Evolutionary conservation across 2,888 invertebrate species (phyloP).

Genomic region (Andricus curvator): DNA sequence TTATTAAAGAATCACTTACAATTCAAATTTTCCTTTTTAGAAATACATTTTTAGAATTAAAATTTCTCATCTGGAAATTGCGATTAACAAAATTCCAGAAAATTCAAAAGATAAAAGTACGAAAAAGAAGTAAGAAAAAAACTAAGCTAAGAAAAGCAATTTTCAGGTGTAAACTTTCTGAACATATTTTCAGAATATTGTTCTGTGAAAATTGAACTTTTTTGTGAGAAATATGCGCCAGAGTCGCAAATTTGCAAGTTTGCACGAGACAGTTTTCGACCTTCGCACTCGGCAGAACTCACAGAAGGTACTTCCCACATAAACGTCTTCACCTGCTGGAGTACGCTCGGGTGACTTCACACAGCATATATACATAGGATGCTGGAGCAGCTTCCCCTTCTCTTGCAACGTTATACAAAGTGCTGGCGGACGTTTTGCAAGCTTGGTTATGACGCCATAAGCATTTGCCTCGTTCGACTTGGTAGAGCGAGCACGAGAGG

Average conservation of each 20-base stretch:
- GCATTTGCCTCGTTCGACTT: constrained; percentile 63
- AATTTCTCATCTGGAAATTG: too few relatives aligned
- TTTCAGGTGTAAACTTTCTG: not conserved
- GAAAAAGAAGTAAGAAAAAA: too few relatives aligned
- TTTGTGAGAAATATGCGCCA: not conserved
- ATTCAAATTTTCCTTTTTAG: too few relatives aligned
- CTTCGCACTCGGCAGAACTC: constrained; percentile 43
- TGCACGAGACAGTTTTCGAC: constrained; percentile 63
- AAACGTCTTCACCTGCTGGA: constrained; percentile 68
- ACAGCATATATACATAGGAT: constrained; percentile 30
- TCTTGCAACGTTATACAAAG: constrained; percentile 41
- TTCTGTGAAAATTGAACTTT: not conserved
- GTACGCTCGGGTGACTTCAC: constrained; percentile 64
- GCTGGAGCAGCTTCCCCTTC: not conserved
- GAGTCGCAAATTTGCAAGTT: constrained; percentile 42
- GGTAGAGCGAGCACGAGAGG: constrained; percentile 57
- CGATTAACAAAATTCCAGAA: too few relatives aligned
- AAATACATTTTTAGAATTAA: too few relatives aligned
- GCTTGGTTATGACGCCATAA: constrained; percentile 63
- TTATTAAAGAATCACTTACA: too few relatives aligned
- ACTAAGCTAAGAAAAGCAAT: not conserved
- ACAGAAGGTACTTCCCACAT: constrained; percentile 60
- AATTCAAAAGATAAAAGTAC: too few relatives aligned
- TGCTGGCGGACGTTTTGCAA: constrained; percentile 59
- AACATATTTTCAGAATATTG: not conserved